A percentile compares a stretch with the other conserved stretches of the same genome.
Evolutionary conservation across 1,140 invertebrate species (phyloP).

Genomic region (Magallana angulata): DNA sequence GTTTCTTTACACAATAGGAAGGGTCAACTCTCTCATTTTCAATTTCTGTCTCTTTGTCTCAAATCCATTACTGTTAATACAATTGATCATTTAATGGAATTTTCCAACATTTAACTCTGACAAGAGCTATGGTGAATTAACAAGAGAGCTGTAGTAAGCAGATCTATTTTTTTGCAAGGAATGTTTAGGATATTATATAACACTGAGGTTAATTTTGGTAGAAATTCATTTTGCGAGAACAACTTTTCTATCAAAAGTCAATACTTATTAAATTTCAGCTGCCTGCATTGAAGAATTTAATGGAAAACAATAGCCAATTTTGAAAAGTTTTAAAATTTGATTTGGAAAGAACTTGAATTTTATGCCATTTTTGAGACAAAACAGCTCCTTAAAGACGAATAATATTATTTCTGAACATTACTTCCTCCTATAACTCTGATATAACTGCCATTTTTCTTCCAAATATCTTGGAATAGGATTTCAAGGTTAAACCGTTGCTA

Average conservation of each 20-base stretch:
- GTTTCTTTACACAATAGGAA: neutral
- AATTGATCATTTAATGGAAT: neutral
- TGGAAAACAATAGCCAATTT: neutral
- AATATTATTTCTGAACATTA: too few relatives aligned
- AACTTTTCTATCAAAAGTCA: conserved; percentile 7
- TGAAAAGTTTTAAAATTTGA: neutral
- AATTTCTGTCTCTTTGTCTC: neutral
- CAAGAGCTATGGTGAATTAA: neutral
- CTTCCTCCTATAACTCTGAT: too few relatives aligned
- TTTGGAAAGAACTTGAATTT: neutral
- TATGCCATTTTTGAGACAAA: neutral
- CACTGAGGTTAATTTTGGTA: neutral
- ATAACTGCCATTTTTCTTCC: neutral
- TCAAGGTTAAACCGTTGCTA: too few relatives aligned
- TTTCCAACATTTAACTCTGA: neutral
- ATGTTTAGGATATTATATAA: neutral
- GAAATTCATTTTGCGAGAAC: neutral
- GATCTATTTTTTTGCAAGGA: too few relatives aligned
- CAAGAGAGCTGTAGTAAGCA: neutral
- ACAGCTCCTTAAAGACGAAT: too few relatives aligned
- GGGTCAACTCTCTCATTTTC: neutral
- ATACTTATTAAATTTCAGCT: conserved; percentile 18
- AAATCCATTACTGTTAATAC: neutral
- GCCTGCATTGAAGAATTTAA: neutral
- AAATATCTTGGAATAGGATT: neutral